Base-by-base conservation (phyloP, 2,797 vertebrate genomes). In the Malurus splendens region DNA sequence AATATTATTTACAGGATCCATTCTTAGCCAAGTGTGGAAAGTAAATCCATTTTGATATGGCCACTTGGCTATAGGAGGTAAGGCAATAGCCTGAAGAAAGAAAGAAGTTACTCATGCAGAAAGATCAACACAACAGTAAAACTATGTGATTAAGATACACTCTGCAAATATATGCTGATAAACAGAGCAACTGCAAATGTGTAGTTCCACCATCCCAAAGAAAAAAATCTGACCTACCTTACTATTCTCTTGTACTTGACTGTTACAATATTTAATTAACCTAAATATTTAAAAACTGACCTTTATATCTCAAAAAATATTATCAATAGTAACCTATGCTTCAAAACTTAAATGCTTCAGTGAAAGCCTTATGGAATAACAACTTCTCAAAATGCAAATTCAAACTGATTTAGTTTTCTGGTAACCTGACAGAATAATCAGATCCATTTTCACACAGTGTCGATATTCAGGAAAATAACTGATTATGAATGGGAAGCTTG, bases 1-100 rank as follows among this genome's bases (percentile, higher is more conserved):
- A 93, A 99, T 99, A 97, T 99, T 99, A 97, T 99, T 99, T 96
- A 99, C 96, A 93, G 99, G 99, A 96, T 99, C 99, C 98, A 99
- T 98, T 94, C 99, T 98, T 70, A 99, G 96, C 99, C 99, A 99
- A 36, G 99, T 99, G 95, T 99, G 99, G 97, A 99, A 99, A 51
- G 99, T 99, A 94, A 99, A 99, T 65, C 99, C 99, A 88, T 98
- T 99, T 97, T 99, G 99, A 96, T 99, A 99, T 0, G 99, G 99
- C 99, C 99, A 99, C 92, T 98, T 99, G 90, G 99, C 98, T 92
- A 99, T 98, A 48, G 99, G 99, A 89, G 99, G 99, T 96, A 99
- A 98, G 91, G 99, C 99, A 96, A 99, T 99, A 39, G 99, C 99
- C 99, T 99, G 96, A 90, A 81, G 39, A 82, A 91, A 86, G 66